Evolutionary conservation across 1,140 invertebrate genomes (phyloP), one percentile per base, ranked within the genome.

Genomic region (Heliconius hewitsoni): DNA sequence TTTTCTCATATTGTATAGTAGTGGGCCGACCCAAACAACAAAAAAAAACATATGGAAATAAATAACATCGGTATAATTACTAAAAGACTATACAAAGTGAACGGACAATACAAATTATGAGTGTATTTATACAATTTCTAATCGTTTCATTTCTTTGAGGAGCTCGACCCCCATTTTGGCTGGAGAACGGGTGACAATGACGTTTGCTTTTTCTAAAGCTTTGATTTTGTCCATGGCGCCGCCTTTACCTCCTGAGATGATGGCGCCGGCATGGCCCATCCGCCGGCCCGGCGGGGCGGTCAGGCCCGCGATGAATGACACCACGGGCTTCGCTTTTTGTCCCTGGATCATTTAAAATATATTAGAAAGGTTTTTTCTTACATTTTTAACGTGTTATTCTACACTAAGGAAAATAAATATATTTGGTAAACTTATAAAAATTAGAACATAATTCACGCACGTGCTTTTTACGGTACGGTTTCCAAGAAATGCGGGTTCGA

Each of bases 201-300:
- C 99, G 83, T 91, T 95, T 83, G 97, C 97, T 90, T 97, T 97
- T 95, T 98, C 97, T 77, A 99, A 95, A 79, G 99, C 98, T 90
- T 98, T 97, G 83, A 99, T 99, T 95, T 99, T 99, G 89, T 99
- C 99, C 94, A 98, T 97, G 83, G 99, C 99, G 78, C 98, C 98
- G 82, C 99, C 99, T 95, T 99, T 99, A 52, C 99, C 99, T 37
- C 99, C 99, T 30, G 99, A 98, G 93, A 99, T 99, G 86, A 99
- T 99, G 84, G 99, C 99, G 85, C 99, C 99, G 83, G 99, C 99
- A 91, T 99, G 99, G 70, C 99, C 99, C 99, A 99, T 99, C 90
- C 99, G 96, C 86, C 99, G 96, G 34, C 99, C 99, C 77, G 99
- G 99, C 37, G 99, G 99, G 73, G 99, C 99, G 16, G 99, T 99